phyloP scores from a whole-genome alignment of 2,888 invertebrate genomes.

The Crepidodera aurea region DNA sequence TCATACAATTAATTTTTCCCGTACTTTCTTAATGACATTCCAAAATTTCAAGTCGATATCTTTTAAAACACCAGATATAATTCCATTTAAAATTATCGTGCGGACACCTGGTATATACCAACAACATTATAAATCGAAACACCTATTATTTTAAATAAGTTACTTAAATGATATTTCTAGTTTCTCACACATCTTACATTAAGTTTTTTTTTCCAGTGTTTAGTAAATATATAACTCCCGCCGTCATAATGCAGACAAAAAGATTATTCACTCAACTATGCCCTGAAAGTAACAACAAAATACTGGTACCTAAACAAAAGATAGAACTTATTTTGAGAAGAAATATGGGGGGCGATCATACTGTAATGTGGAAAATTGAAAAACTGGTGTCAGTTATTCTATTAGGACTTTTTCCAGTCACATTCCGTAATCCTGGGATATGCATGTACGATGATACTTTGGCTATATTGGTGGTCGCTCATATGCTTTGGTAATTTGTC shows the following conservation, averaged over 20 bases:
- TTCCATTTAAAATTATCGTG: too few species aligned
- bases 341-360: slow-evolving; percentile 11
- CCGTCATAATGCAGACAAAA: not conserved
- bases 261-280: slow-evolving; percentile 2
- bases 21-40: too few species aligned
- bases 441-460: not conserved
- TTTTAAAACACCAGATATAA: too few species aligned
- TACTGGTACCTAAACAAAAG: not conserved
- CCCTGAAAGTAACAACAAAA: not conserved
- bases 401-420: slow-evolving; percentile 16
- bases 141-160: too few species aligned
- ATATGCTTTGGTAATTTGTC: slow-evolving; percentile 21
- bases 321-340: not conserved
- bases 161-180: too few species aligned
- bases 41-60: too few species aligned
- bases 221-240: too few species aligned
- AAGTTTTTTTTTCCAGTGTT: too few species aligned
- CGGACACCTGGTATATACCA: too few species aligned
- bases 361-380: slow-evolving; percentile 14
- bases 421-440: not conserved
- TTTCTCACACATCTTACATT: too few species aligned
- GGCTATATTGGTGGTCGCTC: not conserved
- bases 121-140: too few species aligned
- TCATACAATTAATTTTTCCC: too few species aligned
- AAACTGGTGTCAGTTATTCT: slow-evolving; percentile 5